A percentile compares a stretch with the other conserved stretches of the same genome.
Evolutionary conservation across 92 coral and sea anemone species (phyloP).

Genomic region (Actinostola sp.): DNA sequence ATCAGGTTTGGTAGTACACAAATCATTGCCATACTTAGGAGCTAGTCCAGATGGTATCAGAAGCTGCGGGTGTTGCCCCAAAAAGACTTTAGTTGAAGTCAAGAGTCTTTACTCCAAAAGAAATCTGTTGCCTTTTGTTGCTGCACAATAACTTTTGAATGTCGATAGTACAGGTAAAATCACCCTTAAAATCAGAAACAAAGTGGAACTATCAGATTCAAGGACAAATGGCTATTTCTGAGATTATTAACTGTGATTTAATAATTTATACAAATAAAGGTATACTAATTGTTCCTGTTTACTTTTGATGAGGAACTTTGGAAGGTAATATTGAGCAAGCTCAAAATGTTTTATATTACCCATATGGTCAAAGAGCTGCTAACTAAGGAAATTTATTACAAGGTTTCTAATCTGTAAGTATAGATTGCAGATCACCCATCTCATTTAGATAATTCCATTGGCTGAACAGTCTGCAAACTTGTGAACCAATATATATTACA

Average conservation of each 20-base stretch:
- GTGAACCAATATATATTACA: too few species aligned
- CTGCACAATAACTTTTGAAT: slow-evolving; percentile 18
- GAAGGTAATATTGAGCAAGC: neutral
- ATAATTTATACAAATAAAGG: slow-evolving; percentile 42
- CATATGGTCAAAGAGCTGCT: neutral
- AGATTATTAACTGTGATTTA: slow-evolving; percentile 17
- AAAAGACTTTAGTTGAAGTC: slow-evolving; percentile 15
- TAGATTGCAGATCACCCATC: too few species aligned
- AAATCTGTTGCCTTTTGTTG: slow-evolving; percentile 27
- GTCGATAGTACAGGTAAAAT: neutral
- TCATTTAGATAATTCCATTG: neutral
- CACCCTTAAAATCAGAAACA: slow-evolving; percentile 13
- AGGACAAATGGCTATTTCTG: slow-evolving; percentile 35
- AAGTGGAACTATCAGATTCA: slow-evolving; percentile 44
- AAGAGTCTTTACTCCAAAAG: slow-evolving; percentile 28
- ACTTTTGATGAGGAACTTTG: slow-evolving; percentile 20
- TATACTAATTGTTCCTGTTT: slow-evolving; percentile 37
- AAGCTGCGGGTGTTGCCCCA: slow-evolving; percentile 20
- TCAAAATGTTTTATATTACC: neutral
- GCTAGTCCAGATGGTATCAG: slow-evolving; percentile 38
- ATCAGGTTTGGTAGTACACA: neutral
- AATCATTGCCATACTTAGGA: slow-evolving; percentile 19
- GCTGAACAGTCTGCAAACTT: neutral
- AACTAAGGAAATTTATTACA: neutral
- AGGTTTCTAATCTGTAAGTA: slow-evolving; percentile 3